A percentile compares a stretch with the other conserved stretches of the same genome.
phyloP scores from a whole-genome alignment of 1,140 invertebrate species.

The Argopecten irradians region DNA sequence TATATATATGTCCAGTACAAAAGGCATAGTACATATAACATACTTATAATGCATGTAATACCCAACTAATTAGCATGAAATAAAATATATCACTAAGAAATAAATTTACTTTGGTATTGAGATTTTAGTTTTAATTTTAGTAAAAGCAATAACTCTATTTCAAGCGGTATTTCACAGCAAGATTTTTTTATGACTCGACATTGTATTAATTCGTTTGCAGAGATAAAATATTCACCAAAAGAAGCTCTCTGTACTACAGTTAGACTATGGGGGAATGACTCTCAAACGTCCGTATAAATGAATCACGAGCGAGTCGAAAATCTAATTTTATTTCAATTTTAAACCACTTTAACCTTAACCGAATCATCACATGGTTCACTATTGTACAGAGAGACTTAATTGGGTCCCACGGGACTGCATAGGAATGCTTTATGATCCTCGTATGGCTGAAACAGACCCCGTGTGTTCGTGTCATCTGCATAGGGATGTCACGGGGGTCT shows the following conservation, averaged over 20 bases:
- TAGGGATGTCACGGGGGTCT: neutral
- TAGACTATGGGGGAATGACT: neutral
- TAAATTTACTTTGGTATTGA: too few relatives aligned
- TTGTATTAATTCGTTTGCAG: too few relatives aligned
- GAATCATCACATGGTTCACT: neutral
- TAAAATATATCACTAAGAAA: too few relatives aligned
- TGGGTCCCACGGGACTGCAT: neutral
- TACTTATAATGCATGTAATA: too few relatives aligned
- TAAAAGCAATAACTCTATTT: too few relatives aligned
- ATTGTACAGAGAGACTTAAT: neutral
- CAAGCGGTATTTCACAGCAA: too few relatives aligned
- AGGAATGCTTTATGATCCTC: neutral
- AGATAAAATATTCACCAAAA: too few relatives aligned
- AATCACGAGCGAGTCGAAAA: neutral
- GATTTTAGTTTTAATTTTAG: too few relatives aligned
- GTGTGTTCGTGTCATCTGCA: neutral
- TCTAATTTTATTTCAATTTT: conserved; percentile 24
- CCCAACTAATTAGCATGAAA: too few relatives aligned
- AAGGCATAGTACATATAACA: too few relatives aligned
- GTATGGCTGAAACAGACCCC: neutral
- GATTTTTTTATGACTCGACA: too few relatives aligned
- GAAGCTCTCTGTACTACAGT: neutral
- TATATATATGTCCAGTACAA: too few relatives aligned
- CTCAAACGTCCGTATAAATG: neutral
- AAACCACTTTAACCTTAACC: neutral